Base-by-base conservation (phyloP, 2,888 invertebrate genomes). In the Ochropleura leucogaster region DNA sequence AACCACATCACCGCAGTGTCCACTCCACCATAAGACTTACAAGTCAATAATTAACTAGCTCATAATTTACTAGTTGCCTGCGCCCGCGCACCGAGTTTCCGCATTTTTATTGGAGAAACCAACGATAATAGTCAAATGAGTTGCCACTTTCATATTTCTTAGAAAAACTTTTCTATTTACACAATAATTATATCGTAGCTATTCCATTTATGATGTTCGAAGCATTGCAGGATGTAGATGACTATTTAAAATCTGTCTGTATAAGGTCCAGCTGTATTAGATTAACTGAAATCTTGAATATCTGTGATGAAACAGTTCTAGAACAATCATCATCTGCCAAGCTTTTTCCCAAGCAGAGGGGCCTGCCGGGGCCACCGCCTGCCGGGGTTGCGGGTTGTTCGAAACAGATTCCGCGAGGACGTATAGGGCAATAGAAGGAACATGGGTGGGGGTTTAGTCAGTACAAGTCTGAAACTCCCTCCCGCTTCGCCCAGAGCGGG, bases 101-200 rank as follows among this genome's bases (percentile, higher is more conserved):
- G 85, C 83, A 82, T 82, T 79, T 86, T 84, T 84, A 81, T 80
- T 68, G 79, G 85, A 85, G 83, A 87, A 87, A 85, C 75, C 68
- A 62, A 46, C 70, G 72, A 57, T 75, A 82, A 68, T 67, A 85
- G 67, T 72, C 74, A 85, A 85, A 87, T 87, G 76, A 85, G 62
- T 66, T 53, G 9, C 47, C 40, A 65, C 82, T 82, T 82, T 82
- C 83, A 82, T 82, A 71, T 68, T 82, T 82, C 82, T 85, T 65
- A 68, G 82, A 82, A 84, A 65, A 0, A 64, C 0, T 76, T 82
- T 85, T 82, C 72, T 44, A 44, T 68, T 60, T 83, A 49, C 18
- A 30, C 49, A 51, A 57, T 55, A 47, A 60, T 69, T 55, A 72
- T 51, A 44, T 20, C 57, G 20, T 55, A 46, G 40, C 12, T 18